Evolutionary conservation across 2,797 vertebrate species (phyloP), one percentile per base, ranked within the genome.

Genomic region (Coranthus polyacanthus): DNA sequence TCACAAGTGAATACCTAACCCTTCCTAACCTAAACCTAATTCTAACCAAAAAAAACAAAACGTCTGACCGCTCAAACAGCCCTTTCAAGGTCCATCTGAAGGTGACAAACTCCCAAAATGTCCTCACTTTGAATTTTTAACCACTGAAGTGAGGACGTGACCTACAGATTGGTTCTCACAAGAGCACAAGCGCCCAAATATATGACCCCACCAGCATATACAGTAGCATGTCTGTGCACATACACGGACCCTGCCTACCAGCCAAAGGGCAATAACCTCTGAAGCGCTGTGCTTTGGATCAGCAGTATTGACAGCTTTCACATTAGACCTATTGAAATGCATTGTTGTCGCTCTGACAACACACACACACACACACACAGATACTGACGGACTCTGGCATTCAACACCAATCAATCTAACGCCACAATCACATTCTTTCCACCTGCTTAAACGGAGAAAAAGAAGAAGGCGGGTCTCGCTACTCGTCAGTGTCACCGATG

Each of bases 291-390:
- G 84, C 70, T 81, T 85, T 87, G 88, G 88, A 92, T 94, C 92
- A 92, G 87, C 72, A 81, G 63, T 93, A 94, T 94, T 88, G 92
- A 90, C 92, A 94, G 89, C 79, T 92, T 88, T 93, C 90, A 88
- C 86, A 91, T 93, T 90, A 90, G 74, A 80, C 75, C 86, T 73
- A 88, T 88, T 93, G 89, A 93, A 92, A 93, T 92, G 89, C 89
- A 91, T 92, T 91, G 90, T 89, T 89, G 88, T 83, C 64, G 44
- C 38, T 6, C 1, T 51, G 34, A 70, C 55, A 20, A 47, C 61
- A 32, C 46, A 54, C 57, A 38, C 38, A 54, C 57, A 38, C 38
- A 46, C 46, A 68, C 21, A 2, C 8, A 50, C 36, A 46, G 6
- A 49, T 21, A 45, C 41, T 6, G 6, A 0, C 6, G 11, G 24